A percentile compares a stretch with the other conserved stretches of the same genome.
Conservation (phyloP, 2,113 vertebrate genomes). For the Todiramphus saurophagus region DNA sequence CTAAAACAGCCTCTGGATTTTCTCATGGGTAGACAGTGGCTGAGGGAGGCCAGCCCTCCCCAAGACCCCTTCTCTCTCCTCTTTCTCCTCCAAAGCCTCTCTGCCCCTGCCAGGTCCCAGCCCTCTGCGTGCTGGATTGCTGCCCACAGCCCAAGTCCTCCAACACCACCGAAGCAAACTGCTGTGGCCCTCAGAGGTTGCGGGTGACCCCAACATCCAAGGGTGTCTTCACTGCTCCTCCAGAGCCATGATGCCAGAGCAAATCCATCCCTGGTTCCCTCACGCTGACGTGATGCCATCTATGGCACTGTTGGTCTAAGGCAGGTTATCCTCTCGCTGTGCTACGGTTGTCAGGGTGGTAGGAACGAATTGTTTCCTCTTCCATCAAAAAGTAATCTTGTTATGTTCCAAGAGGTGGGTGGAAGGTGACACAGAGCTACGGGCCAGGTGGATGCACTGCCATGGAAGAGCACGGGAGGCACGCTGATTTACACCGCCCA, state of each 20-base stretch:
- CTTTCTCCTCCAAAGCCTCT: neutral
- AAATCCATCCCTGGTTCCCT: neutral
- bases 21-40: fast-evolving
- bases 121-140: no score
- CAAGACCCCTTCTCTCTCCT: neutral
- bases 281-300: fast-evolving
- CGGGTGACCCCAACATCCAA: neutral
- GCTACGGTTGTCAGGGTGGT: neutral
- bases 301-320: neutral
- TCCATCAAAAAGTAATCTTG: neutral
- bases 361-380: neutral
- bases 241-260: fast-evolving
- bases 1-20: neutral
- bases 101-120: neutral
- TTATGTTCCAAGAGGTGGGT: neutral
- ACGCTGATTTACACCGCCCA: neutral
- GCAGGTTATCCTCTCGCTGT: neutral
- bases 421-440: neutral
- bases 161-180: neutral
- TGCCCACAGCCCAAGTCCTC: neutral
- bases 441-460: neutral
- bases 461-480: neutral
- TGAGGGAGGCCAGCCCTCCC: neutral
- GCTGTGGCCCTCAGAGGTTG: neutral
- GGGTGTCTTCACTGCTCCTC: neutral